Conservation (phyloP, 2,113 vertebrate species). For the Muntiacus reevesi region DNA sequence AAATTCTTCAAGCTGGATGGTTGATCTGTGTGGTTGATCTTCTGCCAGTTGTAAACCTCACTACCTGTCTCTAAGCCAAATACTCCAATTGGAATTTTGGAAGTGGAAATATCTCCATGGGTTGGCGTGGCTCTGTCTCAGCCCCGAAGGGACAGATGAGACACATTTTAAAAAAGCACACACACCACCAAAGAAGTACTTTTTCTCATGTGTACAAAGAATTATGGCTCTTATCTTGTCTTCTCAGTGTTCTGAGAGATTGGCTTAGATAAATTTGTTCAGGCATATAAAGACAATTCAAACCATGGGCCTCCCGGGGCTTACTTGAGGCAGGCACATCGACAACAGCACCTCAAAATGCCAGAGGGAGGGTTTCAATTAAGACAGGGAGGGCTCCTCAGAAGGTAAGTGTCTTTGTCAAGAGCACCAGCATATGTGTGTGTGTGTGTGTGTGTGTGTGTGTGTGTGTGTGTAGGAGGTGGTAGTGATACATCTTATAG, state of each 20-base stretch:
- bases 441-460: not conserved
- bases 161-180: conserved; percentile 83
- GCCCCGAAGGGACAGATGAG: conserved; percentile 77
- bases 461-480: not conserved
- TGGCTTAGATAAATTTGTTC: not conserved
- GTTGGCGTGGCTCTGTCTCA: not conserved
- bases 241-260: not conserved
- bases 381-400: not conserved
- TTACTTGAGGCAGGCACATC: not conserved
- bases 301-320: not conserved
- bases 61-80: conserved; percentile 92
- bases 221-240: no score
- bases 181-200: no score
- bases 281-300: not conserved
- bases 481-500: not conserved
- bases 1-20: conserved; percentile 87
- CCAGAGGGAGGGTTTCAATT: not conserved
- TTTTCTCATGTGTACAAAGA: not conserved
- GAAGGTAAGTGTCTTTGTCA: not conserved
- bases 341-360: not conserved
- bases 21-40: conserved; percentile 88
- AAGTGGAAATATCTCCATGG: conserved; percentile 76
- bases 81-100: conserved; percentile 86
- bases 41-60: conserved; percentile 83
- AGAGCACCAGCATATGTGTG: not conserved